Evolutionary conservation across 2,113 vertebrate genomes (phyloP).

Genomic region (Sceloporus tristichus): DNA sequence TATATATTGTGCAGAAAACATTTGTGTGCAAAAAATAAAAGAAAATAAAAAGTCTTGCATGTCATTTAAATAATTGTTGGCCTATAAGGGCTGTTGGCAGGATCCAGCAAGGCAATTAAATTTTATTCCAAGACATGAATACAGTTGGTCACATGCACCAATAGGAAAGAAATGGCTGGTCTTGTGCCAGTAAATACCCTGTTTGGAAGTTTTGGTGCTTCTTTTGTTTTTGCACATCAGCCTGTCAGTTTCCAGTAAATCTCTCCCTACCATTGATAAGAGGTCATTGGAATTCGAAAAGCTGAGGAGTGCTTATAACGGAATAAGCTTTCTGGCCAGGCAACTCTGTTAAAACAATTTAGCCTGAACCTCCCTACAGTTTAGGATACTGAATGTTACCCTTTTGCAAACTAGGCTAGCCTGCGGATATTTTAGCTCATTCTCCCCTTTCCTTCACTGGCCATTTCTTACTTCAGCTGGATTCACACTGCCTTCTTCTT

Average conservation of each 20-base stretch:
- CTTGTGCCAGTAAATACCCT: not conserved
- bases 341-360: constrained; percentile 15
- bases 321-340: constrained; percentile 6
- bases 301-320: constrained; percentile 8
- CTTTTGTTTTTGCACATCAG: constrained; percentile 18
- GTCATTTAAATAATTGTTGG: no score
- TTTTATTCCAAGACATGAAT: not conserved
- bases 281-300: not conserved
- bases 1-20: no score
- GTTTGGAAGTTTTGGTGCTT: not conserved
- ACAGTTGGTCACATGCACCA: no score
- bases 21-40: no score
- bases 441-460: constrained; percentile 45
- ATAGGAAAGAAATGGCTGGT: not conserved
- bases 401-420: constrained; percentile 44
- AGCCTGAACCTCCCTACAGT: not conserved
- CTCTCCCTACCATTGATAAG: not conserved
- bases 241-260: not conserved
- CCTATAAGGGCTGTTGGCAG: not conserved
- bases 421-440: constrained; percentile 36
- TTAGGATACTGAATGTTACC: constrained; percentile 30
- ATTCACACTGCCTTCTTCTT: constrained; percentile 55
- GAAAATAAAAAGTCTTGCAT: no score
- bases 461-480: constrained; percentile 45
- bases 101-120: not conserved